Evolutionary conservation across 2,888 invertebrate species (phyloP).

Genomic region (Congeria kusceri): DNA sequence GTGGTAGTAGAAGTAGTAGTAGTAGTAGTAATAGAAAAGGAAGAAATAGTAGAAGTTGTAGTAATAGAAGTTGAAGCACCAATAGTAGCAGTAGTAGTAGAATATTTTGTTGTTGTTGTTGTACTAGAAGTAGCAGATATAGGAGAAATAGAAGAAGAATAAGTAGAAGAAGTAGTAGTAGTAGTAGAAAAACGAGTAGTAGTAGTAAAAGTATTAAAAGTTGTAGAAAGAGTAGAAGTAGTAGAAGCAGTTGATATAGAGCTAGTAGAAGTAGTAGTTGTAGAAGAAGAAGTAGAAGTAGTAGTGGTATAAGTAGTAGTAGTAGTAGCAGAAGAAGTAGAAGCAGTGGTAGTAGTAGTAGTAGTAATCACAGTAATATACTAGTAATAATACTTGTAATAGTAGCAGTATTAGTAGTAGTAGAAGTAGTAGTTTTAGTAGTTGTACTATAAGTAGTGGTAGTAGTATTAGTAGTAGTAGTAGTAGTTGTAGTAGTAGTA

Average conservation of each 20-base stretch:
- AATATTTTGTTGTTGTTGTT: background rate
- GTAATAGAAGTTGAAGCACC: background rate
- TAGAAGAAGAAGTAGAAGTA: background rate
- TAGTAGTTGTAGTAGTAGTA: conserved; percentile 8
- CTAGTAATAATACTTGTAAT: background rate
- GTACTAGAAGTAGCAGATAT: background rate
- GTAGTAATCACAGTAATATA: background rate
- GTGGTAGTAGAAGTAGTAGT: conserved; percentile 6
- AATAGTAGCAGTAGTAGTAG: conserved; percentile 1
- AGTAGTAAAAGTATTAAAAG: background rate
- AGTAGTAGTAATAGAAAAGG: background rate
- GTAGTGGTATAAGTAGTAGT: background rate
- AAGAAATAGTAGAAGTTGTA: background rate
- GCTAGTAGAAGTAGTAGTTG: background rate
- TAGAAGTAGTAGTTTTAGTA: background rate
- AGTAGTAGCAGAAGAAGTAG: conserved; percentile 1
- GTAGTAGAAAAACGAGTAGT: background rate
- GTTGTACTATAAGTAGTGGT: background rate
- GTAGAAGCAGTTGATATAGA: background rate
- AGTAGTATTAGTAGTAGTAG: background rate
- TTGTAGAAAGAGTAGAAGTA: background rate
- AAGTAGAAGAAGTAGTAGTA: conserved; percentile 1
- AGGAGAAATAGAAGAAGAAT: background rate
- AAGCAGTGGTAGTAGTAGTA: background rate
- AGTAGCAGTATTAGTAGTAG: conserved; percentile 5